Evolutionary conservation across 2,113 vertebrate genomes (phyloP).

Genomic region (Rhinoderma darwinii): DNA sequence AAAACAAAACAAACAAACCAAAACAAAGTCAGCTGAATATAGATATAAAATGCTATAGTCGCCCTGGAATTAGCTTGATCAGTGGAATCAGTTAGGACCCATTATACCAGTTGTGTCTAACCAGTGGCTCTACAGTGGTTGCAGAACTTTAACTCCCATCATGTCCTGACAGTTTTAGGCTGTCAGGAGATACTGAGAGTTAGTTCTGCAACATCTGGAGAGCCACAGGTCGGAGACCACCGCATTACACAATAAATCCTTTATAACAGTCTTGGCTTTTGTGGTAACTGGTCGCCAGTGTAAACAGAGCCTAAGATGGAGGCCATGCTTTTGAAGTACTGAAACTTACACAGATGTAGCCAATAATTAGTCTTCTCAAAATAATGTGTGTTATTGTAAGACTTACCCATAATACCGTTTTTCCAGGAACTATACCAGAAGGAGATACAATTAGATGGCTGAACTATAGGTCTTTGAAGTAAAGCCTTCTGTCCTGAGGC

Average conservation of each 20-base stretch:
- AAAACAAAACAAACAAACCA: neutral
- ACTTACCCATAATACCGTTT: constrained; percentile 12
- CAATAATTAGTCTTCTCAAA: neutral
- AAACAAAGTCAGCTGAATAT: too few relatives aligned
- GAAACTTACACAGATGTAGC: too few relatives aligned
- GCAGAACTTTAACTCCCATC: too few relatives aligned
- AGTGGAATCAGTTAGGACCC: too few relatives aligned
- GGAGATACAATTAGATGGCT: constrained; percentile 19
- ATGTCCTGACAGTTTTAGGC: too few relatives aligned
- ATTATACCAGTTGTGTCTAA: too few relatives aligned
- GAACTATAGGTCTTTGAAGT: constrained; percentile 10
- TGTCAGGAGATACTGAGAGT: too few relatives aligned
- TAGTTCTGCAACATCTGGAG: neutral
- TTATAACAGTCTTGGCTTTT: neutral
- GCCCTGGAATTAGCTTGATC: too few relatives aligned
- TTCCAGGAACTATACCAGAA: constrained; percentile 42
- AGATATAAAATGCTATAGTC: too few relatives aligned
- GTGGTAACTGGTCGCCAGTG: neutral
- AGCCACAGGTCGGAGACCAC: neutral
- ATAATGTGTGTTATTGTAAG: too few relatives aligned
- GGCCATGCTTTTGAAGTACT: neutral
- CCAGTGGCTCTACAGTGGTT: too few relatives aligned
- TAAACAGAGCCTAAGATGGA: neutral
- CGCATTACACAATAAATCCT: neutral
- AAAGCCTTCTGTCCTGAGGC: neutral